A percentile compares a stretch with the other conserved stretches of the same genome.
These are phyloP conservation scores for Drepanosiphum platanoidis DNA, from an alignment of 2,888 invertebrate species.

Conservation along the genomic window DNA sequence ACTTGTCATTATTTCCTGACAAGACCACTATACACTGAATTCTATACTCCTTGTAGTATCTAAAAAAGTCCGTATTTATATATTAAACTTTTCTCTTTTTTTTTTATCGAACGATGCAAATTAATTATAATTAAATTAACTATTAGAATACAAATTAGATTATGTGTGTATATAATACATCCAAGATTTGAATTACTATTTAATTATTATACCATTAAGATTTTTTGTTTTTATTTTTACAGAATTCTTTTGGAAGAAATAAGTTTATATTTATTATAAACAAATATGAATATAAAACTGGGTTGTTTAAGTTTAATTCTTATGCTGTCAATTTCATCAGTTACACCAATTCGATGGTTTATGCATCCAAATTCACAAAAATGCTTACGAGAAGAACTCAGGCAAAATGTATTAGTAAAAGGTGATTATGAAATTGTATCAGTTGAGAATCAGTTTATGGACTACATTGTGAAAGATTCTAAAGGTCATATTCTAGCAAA, in stretches of 20 bases:
- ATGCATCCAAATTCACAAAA: conserved; percentile 90
- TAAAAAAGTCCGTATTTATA: neutral
- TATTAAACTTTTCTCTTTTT: neutral
- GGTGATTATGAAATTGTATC: conserved; percentile 95
- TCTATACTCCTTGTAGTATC: too few relatives aligned
- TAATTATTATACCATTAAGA: neutral
- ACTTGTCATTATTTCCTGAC: too few relatives aligned
- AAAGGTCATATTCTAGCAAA: conserved; percentile 92
- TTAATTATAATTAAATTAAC: neutral
- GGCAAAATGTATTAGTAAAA: conserved; percentile 92
- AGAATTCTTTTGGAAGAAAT: neutral
- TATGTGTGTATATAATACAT: neutral
- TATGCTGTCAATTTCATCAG: conserved; percentile 24
- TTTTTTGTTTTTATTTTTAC: conserved; percentile 18
- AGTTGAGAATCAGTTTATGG: conserved; percentile 85
- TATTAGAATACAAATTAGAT: neutral
- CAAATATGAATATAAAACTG: conserved; percentile 34
- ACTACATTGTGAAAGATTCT: conserved; percentile 88
- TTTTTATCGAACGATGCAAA: neutral
- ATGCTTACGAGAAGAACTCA: conserved; percentile 96
- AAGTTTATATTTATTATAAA: neutral
- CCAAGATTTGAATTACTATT: neutral
- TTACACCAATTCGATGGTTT: conserved; percentile 64
- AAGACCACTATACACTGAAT: too few relatives aligned
- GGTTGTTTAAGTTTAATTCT: conserved; percentile 31